Evolutionary conservation across 2,888 invertebrate species (phyloP).

Genomic region (Philereme transversata): DNA sequence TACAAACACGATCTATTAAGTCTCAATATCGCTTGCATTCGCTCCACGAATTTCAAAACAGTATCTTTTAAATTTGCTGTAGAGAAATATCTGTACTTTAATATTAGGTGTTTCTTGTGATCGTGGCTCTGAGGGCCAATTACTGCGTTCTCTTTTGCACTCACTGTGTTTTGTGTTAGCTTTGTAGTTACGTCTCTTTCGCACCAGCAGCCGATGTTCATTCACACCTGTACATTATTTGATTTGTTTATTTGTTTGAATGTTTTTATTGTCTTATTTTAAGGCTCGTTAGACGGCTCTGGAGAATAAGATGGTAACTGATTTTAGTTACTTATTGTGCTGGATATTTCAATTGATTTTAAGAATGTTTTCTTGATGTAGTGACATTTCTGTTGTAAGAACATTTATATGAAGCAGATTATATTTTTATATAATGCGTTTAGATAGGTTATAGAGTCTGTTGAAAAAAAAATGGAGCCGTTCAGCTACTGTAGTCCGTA

Average conservation of each 20-base stretch:
- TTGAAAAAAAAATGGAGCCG: no score
- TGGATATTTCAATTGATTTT: background rate
- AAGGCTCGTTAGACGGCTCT: slow-evolving; percentile 45
- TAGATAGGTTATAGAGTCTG: background rate
- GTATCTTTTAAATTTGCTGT: background rate
- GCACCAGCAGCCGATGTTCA: slow-evolving; percentile 62
- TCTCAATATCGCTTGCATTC: no score
- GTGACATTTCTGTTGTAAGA: no score
- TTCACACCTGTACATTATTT: slow-evolving; percentile 76
- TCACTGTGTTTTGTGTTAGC: slow-evolving; percentile 17
- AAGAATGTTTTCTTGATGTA: background rate
- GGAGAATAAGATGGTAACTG: slow-evolving; percentile 45
- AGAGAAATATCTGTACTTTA: slow-evolving; percentile 7
- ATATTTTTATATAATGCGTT: background rate
- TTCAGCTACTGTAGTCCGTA: no score
- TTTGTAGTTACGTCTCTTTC: slow-evolving; percentile 55
- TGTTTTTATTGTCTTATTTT: slow-evolving; percentile 62
- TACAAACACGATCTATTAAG: no score
- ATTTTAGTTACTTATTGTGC: slow-evolving; percentile 22
- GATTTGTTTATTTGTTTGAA: slow-evolving; percentile 71
- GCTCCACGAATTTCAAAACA: no score
- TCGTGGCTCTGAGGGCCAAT: slow-evolving; percentile 13
- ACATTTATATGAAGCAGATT: no score
- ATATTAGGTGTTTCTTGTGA: slow-evolving; percentile 8
- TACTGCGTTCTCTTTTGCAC: slow-evolving; percentile 51